Evolutionary conservation across 2,113 vertebrate species (phyloP), one percentile per base, ranked within the genome.

Genomic region (Equus quagga): DNA sequence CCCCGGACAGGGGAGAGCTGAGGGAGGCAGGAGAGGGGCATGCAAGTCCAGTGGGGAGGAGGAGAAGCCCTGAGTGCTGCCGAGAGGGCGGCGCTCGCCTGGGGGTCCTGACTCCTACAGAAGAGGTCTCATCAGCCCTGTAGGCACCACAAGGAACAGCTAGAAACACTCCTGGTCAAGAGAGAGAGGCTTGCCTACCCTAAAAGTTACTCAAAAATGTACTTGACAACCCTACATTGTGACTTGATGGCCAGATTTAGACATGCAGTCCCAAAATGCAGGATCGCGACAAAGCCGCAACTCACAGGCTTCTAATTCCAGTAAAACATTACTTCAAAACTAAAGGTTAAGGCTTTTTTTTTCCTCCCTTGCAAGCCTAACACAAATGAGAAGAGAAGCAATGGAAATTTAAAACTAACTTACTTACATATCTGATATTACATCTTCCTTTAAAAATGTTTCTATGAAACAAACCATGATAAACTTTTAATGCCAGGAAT

Each of bases 391-490:
- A 84, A 73, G 69, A 95, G 49, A 80, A 80, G 8, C 54, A 76
- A 86, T 33, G 19, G 41, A 54, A 95, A 96, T 65, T 89, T 72
- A 96, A 56, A 96, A 87, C 56, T 33, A 21, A 76, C 46, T 70
- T 23, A n/a, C 56, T 88, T 89, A 90, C 44, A 5, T 82, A 85
- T 31, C 33, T 81, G 58, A 64, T 23, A 54, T 81, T 80, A 82
- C 24, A 83, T 36, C 33, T 94, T 96, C 81, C 64, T 90, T 95
- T 67, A 64, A 79, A 86, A 85, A 83, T 6, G 31, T 79, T 93
- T 89, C 56, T 78, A 85, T 3, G 17, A 81, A 81, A 78, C 15
- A 80, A 93, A 73, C 62, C 56, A 15, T 8, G n/a, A 49, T 33
- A 56, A 31, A 54, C 44, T 44, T 41, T 88, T 94, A 81, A 92